Base-by-base conservation (phyloP, 2,113 vertebrate species). In the Alexandromys fortis region DNA sequence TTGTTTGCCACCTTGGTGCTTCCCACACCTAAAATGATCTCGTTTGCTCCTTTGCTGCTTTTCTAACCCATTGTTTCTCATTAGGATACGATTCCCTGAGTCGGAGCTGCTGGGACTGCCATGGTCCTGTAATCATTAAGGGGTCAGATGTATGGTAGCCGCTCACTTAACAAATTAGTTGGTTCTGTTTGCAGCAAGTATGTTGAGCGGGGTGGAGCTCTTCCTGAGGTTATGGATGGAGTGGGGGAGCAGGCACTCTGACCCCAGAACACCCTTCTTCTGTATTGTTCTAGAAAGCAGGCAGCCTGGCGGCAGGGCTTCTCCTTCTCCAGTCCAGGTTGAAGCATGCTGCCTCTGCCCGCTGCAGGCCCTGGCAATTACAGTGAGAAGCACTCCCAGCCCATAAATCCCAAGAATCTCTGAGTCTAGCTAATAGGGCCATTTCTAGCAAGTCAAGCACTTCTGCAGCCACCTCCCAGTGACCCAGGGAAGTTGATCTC, bases 401-500 rank as follows among this genome's bases (percentile, higher is more conserved):
- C 88, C 79, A 91, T 47, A 83, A 93, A 94, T 76, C 58, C 90
- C 52, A 33, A 93, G 91, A 90, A 93, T 49, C 79, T 72, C 93
- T 19, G 28, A 79, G 86, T 88, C 75, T 68, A 79, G 90, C 88
- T 76, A 96, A 96, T 9, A 55, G 38, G 92, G 90, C 30, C 58
- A 76, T 72, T 81, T 97, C 95, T 92, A 94, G 89, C 95, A 96
- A 96, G 81, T 68, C 49, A 33, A 92, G 95, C 76, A 55, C 92
- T 92, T 94, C 28, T 38, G 42, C 63, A 73, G 70, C 76, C 8
- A 7, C 58, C 70, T 58, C 63, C 26, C 33, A 92, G 85, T 76
- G 70, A 85, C 87, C 38, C 45, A 5, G 82, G 85, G 73, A 52
- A 90, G 55, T 28, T 65, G 45, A 45, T 94, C n/a, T 72, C 70